Percentiles rank a stretch among this genome's conserved stretches.
phyloP scores from a whole-genome alignment of 1,140 invertebrate species.

The Nephotettix cincticeps region DNA sequence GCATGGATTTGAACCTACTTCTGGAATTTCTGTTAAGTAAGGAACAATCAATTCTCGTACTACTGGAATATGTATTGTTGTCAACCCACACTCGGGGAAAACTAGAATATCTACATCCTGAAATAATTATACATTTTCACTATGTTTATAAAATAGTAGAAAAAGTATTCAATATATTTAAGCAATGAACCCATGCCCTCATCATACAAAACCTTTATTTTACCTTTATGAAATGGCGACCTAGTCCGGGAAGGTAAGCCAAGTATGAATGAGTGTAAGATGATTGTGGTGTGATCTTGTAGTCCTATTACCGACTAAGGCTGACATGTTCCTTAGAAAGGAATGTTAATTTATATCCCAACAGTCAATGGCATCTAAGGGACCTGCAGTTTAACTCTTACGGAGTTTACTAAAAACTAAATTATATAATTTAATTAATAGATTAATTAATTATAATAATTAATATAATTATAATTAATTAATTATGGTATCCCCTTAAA shows the following conservation, averaged over 20 bases:
- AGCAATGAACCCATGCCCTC: not conserved
- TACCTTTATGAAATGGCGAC: not conserved
- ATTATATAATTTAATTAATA: not conserved
- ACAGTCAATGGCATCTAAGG: too few relatives aligned
- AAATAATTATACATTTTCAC: not conserved
- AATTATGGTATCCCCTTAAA: too few relatives aligned
- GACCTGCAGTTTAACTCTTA: too few relatives aligned
- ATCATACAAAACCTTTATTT: not conserved
- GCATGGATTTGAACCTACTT: slow-evolving; percentile 41
- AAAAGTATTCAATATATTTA: not conserved
- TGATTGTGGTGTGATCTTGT: too few relatives aligned
- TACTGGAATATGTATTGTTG: slow-evolving; percentile 35
- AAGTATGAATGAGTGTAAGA: too few relatives aligned
- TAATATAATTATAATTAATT: not conserved
- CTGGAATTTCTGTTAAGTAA: slow-evolving; percentile 40
- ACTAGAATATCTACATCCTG: slow-evolving; percentile 66
- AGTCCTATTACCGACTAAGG: too few relatives aligned
- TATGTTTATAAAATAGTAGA: not conserved
- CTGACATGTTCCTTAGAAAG: too few relatives aligned
- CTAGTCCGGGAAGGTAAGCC: too few relatives aligned
- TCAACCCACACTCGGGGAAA: slow-evolving; percentile 74
- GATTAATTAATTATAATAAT: not conserved
- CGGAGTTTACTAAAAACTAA: too few relatives aligned
- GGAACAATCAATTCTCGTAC: not conserved
- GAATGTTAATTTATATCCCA: too few relatives aligned